Conservation (phyloP, 1,140 invertebrate species). For the Plectrocnemia conspersa region DNA sequence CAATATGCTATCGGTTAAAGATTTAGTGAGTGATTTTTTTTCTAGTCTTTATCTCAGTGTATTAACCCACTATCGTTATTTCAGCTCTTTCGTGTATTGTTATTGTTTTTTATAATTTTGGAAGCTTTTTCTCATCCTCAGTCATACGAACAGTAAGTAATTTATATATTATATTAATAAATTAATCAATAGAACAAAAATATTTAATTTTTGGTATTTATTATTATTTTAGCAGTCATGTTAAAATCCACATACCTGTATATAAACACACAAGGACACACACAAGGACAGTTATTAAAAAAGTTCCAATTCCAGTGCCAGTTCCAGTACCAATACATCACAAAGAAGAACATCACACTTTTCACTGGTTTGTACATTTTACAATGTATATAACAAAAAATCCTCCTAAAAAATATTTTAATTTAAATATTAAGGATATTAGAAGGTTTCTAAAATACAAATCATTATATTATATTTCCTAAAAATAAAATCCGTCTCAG, state of each 20-base stretch:
- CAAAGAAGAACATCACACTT: constrained; percentile 17
- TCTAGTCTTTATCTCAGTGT: too few relatives aligned
- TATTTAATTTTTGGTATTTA: not conserved
- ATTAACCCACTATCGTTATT: too few relatives aligned
- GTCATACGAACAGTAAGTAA: constrained; percentile 18
- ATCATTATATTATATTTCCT: not conserved
- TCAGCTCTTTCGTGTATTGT: too few relatives aligned
- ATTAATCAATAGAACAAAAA: not conserved
- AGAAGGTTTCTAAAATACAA: not conserved
- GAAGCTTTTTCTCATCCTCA: not conserved
- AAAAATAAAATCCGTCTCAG: not conserved
- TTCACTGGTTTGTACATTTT: constrained; percentile 7
- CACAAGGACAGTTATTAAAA: constrained; percentile 30
- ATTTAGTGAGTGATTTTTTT: too few relatives aligned
- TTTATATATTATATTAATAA: not conserved
- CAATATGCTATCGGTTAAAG: too few relatives aligned
- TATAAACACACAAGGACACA: constrained; percentile 26
- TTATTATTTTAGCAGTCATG: constrained; percentile 26
- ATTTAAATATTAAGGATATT: not conserved
- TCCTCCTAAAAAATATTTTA: constrained; percentile 1
- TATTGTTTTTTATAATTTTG: too few relatives aligned
- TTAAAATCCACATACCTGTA: constrained; percentile 29
- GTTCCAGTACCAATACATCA: constrained; percentile 30
- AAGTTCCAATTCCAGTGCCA: constrained; percentile 29
- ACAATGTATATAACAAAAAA: not conserved